A percentile compares a stretch with the other conserved stretches of the same genome.
phyloP scores from a whole-genome alignment of 2,113 vertebrate genomes.

The Sarotherodon lohbergeri region DNA sequence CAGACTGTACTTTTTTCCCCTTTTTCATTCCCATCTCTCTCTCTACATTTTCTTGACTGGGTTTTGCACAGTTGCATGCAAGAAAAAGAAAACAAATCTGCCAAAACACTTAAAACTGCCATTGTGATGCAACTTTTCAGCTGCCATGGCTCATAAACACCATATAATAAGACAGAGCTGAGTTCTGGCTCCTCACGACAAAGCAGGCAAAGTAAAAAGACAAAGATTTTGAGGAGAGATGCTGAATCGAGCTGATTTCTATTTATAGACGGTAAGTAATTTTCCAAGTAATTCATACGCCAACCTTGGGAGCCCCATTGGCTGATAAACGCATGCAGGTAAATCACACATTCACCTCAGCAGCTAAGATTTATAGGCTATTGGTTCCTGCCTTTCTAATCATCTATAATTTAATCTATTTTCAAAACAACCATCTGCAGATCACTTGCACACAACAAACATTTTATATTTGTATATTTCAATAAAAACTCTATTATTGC shows the following conservation, averaged over 20 bases:
- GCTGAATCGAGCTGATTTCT: neutral
- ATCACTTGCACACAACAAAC: neutral
- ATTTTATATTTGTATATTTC: neutral
- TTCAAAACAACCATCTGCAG: neutral
- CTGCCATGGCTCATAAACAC: neutral
- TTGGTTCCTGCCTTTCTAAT: neutral
- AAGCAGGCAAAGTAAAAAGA: neutral
- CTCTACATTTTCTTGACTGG: neutral
- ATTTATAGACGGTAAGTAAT: neutral
- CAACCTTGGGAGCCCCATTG: neutral
- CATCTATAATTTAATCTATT: neutral
- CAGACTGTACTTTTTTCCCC: neutral
- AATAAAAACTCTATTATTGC: neutral
- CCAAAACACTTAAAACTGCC: neutral
- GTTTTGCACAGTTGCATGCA: neutral
- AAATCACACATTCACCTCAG: neutral
- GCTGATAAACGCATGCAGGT: rapidly evolving
- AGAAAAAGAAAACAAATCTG: neutral
- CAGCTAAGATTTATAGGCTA: rapidly evolving
- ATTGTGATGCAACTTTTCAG: neutral
- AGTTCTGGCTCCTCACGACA: neutral
- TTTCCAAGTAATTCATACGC: neutral
- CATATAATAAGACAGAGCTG: neutral
- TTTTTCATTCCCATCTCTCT: too few species aligned
- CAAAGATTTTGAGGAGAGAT: rapidly evolving